Conservation (phyloP, 2,113 vertebrate genomes). For the Hemibagrus wyckioides region DNA sequence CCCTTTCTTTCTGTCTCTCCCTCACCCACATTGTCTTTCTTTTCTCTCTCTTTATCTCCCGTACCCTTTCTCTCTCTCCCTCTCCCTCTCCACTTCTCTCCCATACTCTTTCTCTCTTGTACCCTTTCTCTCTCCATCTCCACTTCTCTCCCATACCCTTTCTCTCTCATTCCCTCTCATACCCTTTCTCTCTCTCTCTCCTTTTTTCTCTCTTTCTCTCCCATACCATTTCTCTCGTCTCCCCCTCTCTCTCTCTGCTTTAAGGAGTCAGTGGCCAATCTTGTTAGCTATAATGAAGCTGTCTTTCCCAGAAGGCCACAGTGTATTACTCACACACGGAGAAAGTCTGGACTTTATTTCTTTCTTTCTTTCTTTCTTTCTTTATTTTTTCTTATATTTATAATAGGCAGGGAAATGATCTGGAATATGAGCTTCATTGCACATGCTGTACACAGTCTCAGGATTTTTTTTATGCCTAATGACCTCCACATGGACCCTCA, state of each 20-base stretch:
- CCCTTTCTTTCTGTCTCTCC: conserved; percentile 32
- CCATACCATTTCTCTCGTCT: not conserved
- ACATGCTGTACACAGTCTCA: not conserved
- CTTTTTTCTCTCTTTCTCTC: too few species aligned
- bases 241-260: not conserved
- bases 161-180: too few species aligned
- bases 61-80: not conserved
- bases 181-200: not conserved
- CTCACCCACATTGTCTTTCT: not conserved
- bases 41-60: too few species aligned
- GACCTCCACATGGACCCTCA: not conserved
- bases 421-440: not conserved
- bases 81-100: too few species aligned
- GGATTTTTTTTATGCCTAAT: not conserved
- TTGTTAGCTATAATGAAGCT: conserved; percentile 41
- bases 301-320: conserved; percentile 15
- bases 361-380: not conserved
- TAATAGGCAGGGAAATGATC: not conserved
- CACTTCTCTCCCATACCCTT: conserved; percentile 1
- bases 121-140: conserved; percentile 13
- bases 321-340: not conserved
- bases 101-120: not conserved
- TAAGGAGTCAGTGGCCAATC: conserved; percentile 8
- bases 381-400: too few species aligned
- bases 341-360: not conserved